These are phyloP conservation scores for Microcebus ravelobensis DNA, from an alignment of 2,113 vertebrate genomes.

Conservation along the genomic window DNA sequence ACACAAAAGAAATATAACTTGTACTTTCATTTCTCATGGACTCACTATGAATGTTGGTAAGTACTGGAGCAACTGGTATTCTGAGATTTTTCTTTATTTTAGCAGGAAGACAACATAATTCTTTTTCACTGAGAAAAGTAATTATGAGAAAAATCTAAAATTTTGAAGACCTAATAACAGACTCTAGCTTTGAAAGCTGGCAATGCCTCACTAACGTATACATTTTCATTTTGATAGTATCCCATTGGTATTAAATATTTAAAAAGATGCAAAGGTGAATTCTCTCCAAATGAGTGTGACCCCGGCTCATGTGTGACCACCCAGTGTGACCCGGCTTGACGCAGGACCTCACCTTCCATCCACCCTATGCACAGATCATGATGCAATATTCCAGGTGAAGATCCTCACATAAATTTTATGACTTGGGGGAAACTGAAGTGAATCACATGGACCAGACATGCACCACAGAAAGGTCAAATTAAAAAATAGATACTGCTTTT, in stretches of 20 bases:
- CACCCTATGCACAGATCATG: background rate
- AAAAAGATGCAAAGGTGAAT: background rate
- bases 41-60: background rate
- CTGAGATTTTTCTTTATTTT: background rate
- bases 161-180: background rate
- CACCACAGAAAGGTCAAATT: conserved; percentile 21
- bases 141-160: background rate
- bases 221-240: background rate
- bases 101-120: background rate
- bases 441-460: background rate
- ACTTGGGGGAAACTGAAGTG: conserved; percentile 16
- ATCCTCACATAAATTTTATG: background rate
- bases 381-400: background rate
- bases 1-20: background rate
- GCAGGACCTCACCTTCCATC: background rate
- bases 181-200: background rate
- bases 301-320: background rate
- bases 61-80: background rate
- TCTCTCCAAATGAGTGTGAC: background rate
- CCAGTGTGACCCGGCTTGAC: background rate
- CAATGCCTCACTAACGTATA: background rate
- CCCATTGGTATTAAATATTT: background rate
- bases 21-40: background rate
- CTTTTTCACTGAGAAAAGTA: background rate
- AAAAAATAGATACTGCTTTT: conserved; percentile 30